Percentiles rank a stretch among this genome's conserved stretches.
phyloP scores from a whole-genome alignment of 1,140 invertebrate genomes.

The Calephelis nemesis region DNA sequence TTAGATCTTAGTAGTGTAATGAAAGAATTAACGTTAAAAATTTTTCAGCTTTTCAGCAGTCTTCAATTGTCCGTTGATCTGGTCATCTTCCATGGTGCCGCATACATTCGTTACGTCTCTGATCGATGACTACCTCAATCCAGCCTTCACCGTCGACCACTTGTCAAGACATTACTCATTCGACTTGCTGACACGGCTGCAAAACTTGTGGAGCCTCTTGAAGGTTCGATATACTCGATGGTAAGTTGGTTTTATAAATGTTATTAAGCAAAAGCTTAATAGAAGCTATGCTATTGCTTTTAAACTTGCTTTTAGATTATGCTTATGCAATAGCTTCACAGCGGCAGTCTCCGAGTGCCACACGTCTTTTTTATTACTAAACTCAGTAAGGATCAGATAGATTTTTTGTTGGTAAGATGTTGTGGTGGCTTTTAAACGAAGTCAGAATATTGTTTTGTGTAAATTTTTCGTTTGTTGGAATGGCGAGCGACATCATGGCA shows the following conservation, averaged over 20 bases:
- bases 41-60: constrained; percentile 44
- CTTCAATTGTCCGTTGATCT: constrained; percentile 52
- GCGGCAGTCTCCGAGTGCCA: too few species aligned
- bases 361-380: too few species aligned
- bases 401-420: background rate
- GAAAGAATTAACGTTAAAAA: background rate
- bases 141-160: constrained; percentile 36
- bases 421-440: too few species aligned
- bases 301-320: too few species aligned
- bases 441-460: too few species aligned
- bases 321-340: too few species aligned
- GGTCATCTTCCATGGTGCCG: constrained; percentile 48
- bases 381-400: too few species aligned
- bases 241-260: constrained; percentile 34
- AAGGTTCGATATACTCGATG: constrained; percentile 29
- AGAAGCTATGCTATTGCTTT: too few species aligned
- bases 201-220: constrained; percentile 29
- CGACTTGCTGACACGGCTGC: constrained; percentile 39
- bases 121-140: constrained; percentile 47
- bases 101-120: constrained; percentile 43
- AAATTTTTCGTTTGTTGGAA: too few species aligned
- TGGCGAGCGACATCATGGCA: too few species aligned
- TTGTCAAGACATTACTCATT: constrained; percentile 29
- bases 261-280: too few species aligned
- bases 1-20: too few species aligned